Conservation (phyloP, 2,113 vertebrate genomes). For the Toxostoma redivivum region DNA sequence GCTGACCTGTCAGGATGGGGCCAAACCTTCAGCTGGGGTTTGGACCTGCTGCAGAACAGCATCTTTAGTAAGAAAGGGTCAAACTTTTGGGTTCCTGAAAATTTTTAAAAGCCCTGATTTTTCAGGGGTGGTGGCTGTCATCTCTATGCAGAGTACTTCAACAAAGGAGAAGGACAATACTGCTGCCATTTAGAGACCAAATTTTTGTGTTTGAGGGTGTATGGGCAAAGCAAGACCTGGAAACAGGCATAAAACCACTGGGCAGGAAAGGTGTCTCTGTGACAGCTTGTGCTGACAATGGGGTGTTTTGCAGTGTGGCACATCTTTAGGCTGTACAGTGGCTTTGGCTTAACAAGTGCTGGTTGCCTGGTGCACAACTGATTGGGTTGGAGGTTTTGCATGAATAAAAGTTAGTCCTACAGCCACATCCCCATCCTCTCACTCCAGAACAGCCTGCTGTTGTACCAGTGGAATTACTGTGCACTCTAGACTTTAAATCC, state of each 20-base stretch:
- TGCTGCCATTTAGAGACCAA: neutral
- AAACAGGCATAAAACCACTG: neutral
- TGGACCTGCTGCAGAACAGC: neutral
- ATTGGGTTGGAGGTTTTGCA: neutral
- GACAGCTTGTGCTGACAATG: fast-evolving
- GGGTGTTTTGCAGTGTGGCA: fast-evolving
- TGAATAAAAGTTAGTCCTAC: neutral
- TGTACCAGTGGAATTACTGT: neutral
- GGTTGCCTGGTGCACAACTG: neutral
- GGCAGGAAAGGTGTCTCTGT: neutral
- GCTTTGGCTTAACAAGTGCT: neutral
- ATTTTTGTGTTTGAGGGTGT: fast-evolving
- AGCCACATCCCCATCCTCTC: neutral
- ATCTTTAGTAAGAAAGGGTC: neutral
- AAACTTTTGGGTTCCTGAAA: neutral
- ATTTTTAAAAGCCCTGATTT: neutral
- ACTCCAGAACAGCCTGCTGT: neutral
- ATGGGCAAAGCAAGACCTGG: neutral
- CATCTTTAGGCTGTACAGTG: neutral
- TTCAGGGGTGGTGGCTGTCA: neutral
- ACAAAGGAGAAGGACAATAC: neutral
- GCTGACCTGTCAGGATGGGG: neutral
- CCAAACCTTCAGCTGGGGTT: neutral
- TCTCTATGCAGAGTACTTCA: neutral
- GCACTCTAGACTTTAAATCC: conserved; percentile 29